These are phyloP conservation scores for Tetraodon nigroviridis DNA, from an alignment of 2,113 vertebrate species.

Conservation along the genomic window DNA sequence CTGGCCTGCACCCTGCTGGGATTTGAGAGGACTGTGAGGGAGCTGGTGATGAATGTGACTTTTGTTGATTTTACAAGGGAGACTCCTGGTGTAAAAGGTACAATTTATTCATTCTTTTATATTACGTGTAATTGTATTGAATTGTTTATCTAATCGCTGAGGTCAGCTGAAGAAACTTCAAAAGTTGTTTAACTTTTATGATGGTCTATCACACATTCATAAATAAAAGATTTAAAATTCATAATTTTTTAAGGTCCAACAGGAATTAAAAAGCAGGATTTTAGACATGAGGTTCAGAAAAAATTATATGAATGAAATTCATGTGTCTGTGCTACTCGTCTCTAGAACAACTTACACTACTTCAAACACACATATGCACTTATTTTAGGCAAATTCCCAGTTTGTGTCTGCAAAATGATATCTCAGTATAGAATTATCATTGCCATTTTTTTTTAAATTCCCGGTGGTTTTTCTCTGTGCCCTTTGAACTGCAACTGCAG, in stretches of 20 bases:
- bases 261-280: too few species aligned
- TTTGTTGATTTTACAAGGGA: constrained; percentile 70
- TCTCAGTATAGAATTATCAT: constrained; percentile 49
- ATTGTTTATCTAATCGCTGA: too few species aligned
- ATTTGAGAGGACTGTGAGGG: constrained; percentile 81
- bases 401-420: constrained; percentile 41
- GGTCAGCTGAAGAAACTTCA: too few species aligned
- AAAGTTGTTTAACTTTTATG: too few species aligned
- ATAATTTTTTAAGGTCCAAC: too few species aligned
- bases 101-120: neutral
- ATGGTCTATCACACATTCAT: too few species aligned
- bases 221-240: neutral
- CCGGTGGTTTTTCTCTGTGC: constrained; percentile 45
- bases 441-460: neutral
- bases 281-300: too few species aligned
- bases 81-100: constrained; percentile 80
- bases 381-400: constrained; percentile 19
- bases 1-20: constrained; percentile 78
- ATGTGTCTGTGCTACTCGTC: neutral
- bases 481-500: constrained; percentile 62
- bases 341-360: neutral
- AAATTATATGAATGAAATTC: too few species aligned
- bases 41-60: constrained; percentile 76
- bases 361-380: constrained; percentile 9
- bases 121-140: neutral